phyloP scores from a whole-genome alignment of 2,888 invertebrate genomes.

The Drosophila pseudotalamancana region DNA sequence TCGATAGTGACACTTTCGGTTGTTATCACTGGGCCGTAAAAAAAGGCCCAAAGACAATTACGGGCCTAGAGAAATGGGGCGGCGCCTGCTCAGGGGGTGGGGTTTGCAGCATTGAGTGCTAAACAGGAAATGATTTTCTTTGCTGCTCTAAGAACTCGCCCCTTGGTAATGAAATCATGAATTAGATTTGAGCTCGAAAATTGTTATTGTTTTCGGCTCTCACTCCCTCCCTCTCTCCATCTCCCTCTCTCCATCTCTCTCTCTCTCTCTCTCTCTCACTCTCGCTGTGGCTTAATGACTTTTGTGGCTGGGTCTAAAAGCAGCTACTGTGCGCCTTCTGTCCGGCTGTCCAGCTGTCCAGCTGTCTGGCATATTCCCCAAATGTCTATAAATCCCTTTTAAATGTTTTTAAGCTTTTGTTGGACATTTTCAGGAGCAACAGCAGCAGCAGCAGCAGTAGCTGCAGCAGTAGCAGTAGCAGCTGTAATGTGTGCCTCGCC shows the following conservation, averaged over 20 bases:
- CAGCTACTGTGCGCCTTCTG: slow-evolving; percentile 4
- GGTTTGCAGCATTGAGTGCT: slow-evolving; percentile 61
- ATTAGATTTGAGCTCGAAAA: slow-evolving; percentile 78
- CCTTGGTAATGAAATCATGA: slow-evolving; percentile 75
- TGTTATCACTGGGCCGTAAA: slow-evolving; percentile 74
- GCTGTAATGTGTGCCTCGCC: slow-evolving; percentile 29
- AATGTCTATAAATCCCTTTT: slow-evolving; percentile 80
- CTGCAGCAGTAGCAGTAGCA: slow-evolving; percentile 33
- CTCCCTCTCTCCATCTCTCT: neutral
- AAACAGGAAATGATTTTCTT: slow-evolving; percentile 77
- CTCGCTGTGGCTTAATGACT: slow-evolving; percentile 68
- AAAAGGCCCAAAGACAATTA: slow-evolving; percentile 71
- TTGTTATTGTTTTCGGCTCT: slow-evolving; percentile 71
- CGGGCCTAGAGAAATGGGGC: slow-evolving; percentile 11
- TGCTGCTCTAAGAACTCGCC: slow-evolving; percentile 34
- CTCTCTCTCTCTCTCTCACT: slow-evolving; percentile 1
- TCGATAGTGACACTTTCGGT: slow-evolving; percentile 78
- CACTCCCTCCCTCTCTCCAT: neutral
- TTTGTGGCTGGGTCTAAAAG: slow-evolving; percentile 46
- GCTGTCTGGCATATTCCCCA: slow-evolving; percentile 73
- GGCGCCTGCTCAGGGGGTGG: neutral
- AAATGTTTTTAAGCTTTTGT: slow-evolving; percentile 80
- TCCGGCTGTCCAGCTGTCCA: slow-evolving; percentile 44
- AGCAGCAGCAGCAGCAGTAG: slow-evolving; percentile 22
- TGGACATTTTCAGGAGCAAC: slow-evolving; percentile 71